A percentile compares a stretch with the other conserved stretches of the same genome.
These are phyloP conservation scores for Opisthograptis luteolata DNA, from an alignment of 2,888 invertebrate genomes.

Conservation along the genomic window DNA sequence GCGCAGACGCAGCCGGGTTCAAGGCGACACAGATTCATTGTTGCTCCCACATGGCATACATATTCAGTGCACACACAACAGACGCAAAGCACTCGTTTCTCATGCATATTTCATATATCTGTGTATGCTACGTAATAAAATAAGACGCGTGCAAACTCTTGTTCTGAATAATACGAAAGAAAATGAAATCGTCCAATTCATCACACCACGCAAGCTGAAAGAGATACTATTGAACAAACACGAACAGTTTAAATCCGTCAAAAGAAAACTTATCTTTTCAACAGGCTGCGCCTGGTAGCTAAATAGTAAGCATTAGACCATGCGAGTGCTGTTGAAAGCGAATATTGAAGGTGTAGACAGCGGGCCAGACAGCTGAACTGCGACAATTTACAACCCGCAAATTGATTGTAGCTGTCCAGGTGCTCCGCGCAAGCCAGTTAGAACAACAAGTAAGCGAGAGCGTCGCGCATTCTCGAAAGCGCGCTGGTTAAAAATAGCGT, in stretches of 20 bases:
- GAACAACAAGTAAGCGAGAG: constrained; percentile 30
- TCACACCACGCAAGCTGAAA: too few relatives aligned
- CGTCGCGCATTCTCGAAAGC: constrained; percentile 59
- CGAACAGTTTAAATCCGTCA: too few relatives aligned
- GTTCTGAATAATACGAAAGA: not conserved
- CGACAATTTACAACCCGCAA: constrained; percentile 42
- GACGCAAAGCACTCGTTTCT: constrained; percentile 1
- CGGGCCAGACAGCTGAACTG: constrained; percentile 12
- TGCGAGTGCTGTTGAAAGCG: constrained; percentile 12
- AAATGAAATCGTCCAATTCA: not conserved
- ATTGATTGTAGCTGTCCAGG: constrained; percentile 35
- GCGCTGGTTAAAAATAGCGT: constrained; percentile 62
- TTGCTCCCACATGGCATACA: constrained; percentile 28
- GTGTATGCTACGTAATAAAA: constrained; percentile 6
- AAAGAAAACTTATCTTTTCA: not conserved
- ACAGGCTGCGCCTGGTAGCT: not conserved
- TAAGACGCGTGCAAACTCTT: constrained; percentile 6
- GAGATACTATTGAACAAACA: too few relatives aligned
- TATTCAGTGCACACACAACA: constrained; percentile 10
- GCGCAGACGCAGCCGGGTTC: constrained; percentile 34
- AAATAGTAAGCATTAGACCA: not conserved
- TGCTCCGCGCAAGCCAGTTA: constrained; percentile 24
- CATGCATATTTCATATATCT: constrained; percentile 17
- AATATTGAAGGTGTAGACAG: constrained; percentile 19
- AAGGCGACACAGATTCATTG: constrained; percentile 37